A percentile compares a stretch with the other conserved stretches of the same genome.
These are phyloP conservation scores for Otocyon megalotis DNA, from an alignment of 2,113 vertebrate species.

Conservation along the genomic window DNA sequence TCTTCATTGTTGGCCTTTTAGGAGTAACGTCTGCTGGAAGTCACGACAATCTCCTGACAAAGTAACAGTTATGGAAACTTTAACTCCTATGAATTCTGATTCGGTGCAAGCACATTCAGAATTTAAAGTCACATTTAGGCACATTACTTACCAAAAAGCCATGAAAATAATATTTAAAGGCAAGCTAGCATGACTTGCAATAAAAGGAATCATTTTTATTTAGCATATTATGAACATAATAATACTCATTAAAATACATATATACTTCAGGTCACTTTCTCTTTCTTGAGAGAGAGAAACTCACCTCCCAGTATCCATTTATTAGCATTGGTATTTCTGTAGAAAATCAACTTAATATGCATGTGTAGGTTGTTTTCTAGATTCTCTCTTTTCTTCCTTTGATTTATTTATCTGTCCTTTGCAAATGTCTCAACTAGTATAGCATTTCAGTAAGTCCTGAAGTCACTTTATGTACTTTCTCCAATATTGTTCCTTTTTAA, in stretches of 20 bases:
- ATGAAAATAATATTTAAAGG: background rate
- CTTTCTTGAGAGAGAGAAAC: background rate
- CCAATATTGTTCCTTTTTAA: background rate
- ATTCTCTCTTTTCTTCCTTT: background rate
- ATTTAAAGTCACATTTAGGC: background rate
- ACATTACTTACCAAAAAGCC: background rate
- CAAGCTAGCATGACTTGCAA: background rate
- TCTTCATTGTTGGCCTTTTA: background rate
- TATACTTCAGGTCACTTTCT: background rate
- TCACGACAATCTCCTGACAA: background rate
- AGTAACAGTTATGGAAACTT: background rate
- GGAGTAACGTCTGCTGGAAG: background rate
- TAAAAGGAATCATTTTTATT: background rate
- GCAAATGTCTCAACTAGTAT: background rate
- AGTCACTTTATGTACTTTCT: background rate
- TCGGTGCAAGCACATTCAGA: background rate
- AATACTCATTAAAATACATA: background rate
- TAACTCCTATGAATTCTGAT: background rate
- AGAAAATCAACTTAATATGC: background rate
- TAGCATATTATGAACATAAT: background rate
- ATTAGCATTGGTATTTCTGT: background rate
- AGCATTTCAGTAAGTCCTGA: background rate
- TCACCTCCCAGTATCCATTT: background rate
- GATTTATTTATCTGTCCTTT: background rate
- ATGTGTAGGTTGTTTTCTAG: background rate